These are phyloP conservation scores for Sceloporus undulatus DNA, from an alignment of 2,113 vertebrate genomes.

Conservation along the genomic window DNA sequence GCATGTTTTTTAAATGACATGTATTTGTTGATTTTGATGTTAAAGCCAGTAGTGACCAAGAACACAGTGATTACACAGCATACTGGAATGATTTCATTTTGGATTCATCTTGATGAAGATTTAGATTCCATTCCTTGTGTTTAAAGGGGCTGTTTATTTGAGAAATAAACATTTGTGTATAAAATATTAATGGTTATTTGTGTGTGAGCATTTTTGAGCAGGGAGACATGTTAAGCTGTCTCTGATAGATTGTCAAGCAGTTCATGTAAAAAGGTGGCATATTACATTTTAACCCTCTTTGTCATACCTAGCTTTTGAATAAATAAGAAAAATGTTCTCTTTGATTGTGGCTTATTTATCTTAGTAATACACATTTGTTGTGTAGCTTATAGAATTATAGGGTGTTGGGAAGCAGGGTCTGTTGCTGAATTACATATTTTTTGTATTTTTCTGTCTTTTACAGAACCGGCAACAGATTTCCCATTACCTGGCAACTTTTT, in stretches of 20 bases:
- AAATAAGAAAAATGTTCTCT: constrained; percentile 70
- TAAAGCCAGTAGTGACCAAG: constrained; percentile 84
- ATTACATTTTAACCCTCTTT: constrained; percentile 72
- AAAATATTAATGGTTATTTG: constrained; percentile 83
- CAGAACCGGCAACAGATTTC: neutral
- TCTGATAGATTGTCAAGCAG: constrained; percentile 62
- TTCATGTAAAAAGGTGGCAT: constrained; percentile 71
- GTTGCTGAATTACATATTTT: neutral
- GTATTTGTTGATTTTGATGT: constrained; percentile 83
- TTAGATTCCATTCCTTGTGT: constrained; percentile 88
- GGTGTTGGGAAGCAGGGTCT: neutral
- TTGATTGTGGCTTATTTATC: constrained; percentile 67
- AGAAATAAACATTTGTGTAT: constrained; percentile 99
- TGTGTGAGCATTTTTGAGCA: constrained; percentile 79
- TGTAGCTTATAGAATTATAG: neutral
- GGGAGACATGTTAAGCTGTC: constrained; percentile 72
- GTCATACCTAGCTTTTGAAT: constrained; percentile 79
- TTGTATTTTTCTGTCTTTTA: neutral
- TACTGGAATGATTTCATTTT: constrained; percentile 81
- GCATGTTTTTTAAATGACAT: constrained; percentile 84
- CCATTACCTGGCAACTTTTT: neutral
- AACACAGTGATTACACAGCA: constrained; percentile 76
- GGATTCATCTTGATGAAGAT: constrained; percentile 83
- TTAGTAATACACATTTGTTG: neutral
- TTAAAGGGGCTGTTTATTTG: constrained; percentile 92